Conservation (phyloP, 2,797 vertebrate genomes). For the Falco cherrug region DNA sequence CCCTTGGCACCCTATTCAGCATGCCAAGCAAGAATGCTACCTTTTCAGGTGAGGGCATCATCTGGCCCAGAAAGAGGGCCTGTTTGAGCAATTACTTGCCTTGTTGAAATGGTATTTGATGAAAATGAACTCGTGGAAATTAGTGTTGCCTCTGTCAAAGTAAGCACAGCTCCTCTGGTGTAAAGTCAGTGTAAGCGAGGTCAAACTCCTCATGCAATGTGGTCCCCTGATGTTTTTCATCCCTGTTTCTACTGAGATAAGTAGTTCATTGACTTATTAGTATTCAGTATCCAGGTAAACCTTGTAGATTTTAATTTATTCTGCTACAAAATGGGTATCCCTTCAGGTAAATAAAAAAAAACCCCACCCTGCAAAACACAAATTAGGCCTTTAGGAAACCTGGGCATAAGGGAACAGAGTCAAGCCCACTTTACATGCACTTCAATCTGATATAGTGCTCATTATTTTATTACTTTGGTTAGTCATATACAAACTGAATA, state of each 20-base stretch:
- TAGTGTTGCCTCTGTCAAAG: not conserved
- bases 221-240: not conserved
- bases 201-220: not conserved
- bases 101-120: not conserved
- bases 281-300: not conserved
- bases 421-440: not conserved
- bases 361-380: not conserved
- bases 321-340: not conserved
- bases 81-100: rapidly evolving
- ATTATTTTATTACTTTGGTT: slow-evolving; percentile 41
- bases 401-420: not conserved
- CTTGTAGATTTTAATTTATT: not conserved
- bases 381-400: not conserved
- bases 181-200: not conserved
- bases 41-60: not conserved
- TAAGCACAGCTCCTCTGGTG: not conserved
- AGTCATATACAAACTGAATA: slow-evolving; percentile 40
- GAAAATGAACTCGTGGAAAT: not conserved
- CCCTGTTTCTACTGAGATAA: not conserved
- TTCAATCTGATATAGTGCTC: not conserved
- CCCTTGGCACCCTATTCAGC: not conserved
- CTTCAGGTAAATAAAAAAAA: not conserved
- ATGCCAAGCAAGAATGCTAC: not conserved
- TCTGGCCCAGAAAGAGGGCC: not conserved
- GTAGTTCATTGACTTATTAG: not conserved